phyloP scores from a whole-genome alignment of 2,888 invertebrate genomes.

The Holacanthella duospinosa region DNA sequence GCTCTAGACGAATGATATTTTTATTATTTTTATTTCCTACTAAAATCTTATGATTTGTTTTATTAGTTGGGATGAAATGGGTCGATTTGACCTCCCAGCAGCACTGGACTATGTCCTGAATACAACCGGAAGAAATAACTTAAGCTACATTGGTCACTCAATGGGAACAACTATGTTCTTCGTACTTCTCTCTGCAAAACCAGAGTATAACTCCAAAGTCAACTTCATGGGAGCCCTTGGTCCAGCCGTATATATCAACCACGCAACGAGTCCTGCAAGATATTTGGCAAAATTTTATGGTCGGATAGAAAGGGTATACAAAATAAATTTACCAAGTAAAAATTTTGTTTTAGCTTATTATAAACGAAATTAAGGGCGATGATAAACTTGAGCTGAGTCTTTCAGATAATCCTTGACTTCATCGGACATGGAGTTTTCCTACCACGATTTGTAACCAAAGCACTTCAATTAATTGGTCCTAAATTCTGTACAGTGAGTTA shows the following conservation, averaged over 20 bases:
- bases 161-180: slow-evolving; percentile 13
- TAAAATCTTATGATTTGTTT: background rate
- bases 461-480: background rate
- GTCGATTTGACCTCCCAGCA: slow-evolving; percentile 1
- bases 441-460: background rate
- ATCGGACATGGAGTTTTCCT: slow-evolving; percentile 7
- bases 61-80: slow-evolving; percentile 8
- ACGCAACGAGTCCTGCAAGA: slow-evolving; percentile 17
- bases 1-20: background rate
- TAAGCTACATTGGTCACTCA: slow-evolving; percentile 5
- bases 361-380: too few species aligned
- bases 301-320: background rate
- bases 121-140: background rate
- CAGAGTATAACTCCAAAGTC: slow-evolving; percentile 14
- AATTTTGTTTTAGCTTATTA: background rate
- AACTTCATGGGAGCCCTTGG: slow-evolving; percentile 15
- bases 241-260: slow-evolving; percentile 15
- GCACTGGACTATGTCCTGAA: slow-evolving; percentile 6
- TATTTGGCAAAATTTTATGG: slow-evolving; percentile 13
- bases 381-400: too few species aligned
- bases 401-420: slow-evolving; percentile 1
- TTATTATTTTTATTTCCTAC: background rate
- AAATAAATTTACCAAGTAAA: background rate
- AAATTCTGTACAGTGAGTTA: background rate
- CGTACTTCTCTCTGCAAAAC: slow-evolving; percentile 3